Percentiles rank a stretch among this genome's conserved stretches.
phyloP scores from a whole-genome alignment of 2,797 vertebrate genomes.

The Sebastes oblongus region DNA sequence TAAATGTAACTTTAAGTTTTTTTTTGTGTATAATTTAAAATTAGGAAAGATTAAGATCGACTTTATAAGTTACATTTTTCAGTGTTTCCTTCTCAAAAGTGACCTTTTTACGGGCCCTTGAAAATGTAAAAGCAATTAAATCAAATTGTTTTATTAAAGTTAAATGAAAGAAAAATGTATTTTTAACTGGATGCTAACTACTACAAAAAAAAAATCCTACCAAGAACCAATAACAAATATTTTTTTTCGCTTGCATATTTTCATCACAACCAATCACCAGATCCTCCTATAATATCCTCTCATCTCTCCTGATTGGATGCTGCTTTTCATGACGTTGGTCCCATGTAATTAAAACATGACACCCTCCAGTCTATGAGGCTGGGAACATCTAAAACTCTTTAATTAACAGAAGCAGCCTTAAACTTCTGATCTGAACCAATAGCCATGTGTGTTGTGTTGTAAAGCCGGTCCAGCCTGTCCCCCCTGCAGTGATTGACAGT shows the following conservation, averaged over 20 bases:
- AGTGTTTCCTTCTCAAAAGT: neutral
- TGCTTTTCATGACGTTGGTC: constrained; percentile 11
- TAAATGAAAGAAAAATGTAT: accelerated
- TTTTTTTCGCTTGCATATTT: neutral
- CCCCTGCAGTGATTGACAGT: constrained; percentile 36
- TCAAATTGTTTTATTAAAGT: neutral
- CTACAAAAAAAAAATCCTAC: neutral
- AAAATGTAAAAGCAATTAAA: neutral
- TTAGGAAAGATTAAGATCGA: neutral
- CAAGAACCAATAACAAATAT: neutral
- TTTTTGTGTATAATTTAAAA: neutral
- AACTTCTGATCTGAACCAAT: neutral
- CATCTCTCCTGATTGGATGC: constrained; percentile 14
- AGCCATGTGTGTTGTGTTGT: neutral
- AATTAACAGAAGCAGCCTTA: neutral
- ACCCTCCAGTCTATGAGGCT: neutral
- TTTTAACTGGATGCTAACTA: neutral
- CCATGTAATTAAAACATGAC: neutral
- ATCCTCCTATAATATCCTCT: neutral
- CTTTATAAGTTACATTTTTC: too few species aligned
- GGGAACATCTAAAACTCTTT: neutral
- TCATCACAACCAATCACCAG: neutral
- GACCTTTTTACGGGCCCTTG: neutral
- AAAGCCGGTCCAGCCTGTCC: neutral
- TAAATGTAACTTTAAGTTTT: neutral